These are phyloP conservation scores for Sapayoa aenigma DNA, from an alignment of 2,113 vertebrate genomes.

Conservation along the genomic window DNA sequence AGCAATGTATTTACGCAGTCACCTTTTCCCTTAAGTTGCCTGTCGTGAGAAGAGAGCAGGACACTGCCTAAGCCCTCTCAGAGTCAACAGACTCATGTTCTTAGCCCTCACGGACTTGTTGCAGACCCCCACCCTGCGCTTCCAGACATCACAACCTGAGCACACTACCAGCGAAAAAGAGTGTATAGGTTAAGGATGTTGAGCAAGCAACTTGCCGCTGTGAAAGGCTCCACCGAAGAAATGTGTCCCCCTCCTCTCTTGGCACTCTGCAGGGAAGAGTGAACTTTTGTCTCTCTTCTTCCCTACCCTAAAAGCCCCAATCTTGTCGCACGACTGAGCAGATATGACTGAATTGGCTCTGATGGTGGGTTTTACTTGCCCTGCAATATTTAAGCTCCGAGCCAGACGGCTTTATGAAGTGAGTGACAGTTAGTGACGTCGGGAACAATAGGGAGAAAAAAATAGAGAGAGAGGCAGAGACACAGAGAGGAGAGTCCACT, in stretches of 20 bases:
- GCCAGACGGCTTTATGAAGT: slow-evolving; percentile 96
- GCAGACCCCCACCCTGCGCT: neutral
- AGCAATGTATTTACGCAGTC: neutral
- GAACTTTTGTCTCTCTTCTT: slow-evolving; percentile 86
- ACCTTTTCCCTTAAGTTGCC: neutral
- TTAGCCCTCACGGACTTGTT: neutral
- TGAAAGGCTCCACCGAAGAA: slow-evolving; percentile 79
- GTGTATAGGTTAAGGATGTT: slow-evolving; percentile 40
- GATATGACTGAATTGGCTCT: slow-evolving; percentile 93
- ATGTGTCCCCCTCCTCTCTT: slow-evolving; percentile 79
- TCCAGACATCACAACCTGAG: neutral
- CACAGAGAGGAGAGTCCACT: slow-evolving; percentile 62
- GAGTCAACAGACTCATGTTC: neutral
- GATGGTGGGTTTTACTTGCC: slow-evolving; percentile 96
- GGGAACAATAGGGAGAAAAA: slow-evolving; percentile 87
- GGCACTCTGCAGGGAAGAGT: slow-evolving; percentile 83
- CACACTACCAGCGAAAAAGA: slow-evolving; percentile 9
- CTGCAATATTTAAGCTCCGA: slow-evolving; percentile 96
- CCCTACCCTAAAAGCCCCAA: slow-evolving; percentile 89
- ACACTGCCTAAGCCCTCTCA: neutral
- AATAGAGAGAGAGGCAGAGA: slow-evolving; percentile 65
- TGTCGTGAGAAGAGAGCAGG: neutral
- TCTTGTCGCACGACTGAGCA: slow-evolving; percentile 95
- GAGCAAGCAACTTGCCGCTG: slow-evolving; percentile 90
- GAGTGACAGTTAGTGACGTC: slow-evolving; percentile 85